These are phyloP conservation scores for Phoebastria nigripes DNA, from an alignment of 2,797 vertebrate species.

Conservation along the genomic window DNA sequence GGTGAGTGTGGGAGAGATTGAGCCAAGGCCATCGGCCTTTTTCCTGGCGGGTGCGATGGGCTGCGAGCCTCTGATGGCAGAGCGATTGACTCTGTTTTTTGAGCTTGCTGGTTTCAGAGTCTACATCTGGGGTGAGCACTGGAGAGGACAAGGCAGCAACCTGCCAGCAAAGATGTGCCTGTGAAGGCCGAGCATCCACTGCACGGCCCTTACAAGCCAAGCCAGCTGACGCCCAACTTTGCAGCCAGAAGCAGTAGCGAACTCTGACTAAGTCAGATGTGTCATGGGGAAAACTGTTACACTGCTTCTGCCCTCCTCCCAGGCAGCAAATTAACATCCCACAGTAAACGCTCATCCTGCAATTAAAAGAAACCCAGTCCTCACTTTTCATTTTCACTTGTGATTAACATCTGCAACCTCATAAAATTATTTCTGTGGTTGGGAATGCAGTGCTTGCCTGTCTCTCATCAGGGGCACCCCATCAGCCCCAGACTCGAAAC, in stretches of 20 bases:
- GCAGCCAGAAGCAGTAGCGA: background rate
- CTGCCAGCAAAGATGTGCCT: background rate
- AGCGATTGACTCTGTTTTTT: too few species aligned
- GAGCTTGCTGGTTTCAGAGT: background rate
- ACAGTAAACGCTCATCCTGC: background rate
- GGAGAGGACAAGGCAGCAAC: background rate
- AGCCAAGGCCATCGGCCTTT: rapidly evolving
- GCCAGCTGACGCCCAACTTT: background rate
- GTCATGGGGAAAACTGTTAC: background rate
- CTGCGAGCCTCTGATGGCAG: background rate
- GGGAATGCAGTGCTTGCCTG: background rate
- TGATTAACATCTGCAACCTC: slow-evolving; percentile 5
- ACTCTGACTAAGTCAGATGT: background rate
- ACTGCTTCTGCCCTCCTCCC: background rate
- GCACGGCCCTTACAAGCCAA: rapidly evolving
- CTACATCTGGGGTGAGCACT: too few species aligned
- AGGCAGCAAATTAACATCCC: background rate
- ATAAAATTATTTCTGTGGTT: background rate
- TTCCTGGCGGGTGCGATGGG: background rate
- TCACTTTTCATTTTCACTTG: background rate
- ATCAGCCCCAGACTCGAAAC: background rate
- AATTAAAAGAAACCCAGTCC: background rate
- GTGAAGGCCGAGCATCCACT: rapidly evolving
- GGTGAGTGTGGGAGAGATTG: rapidly evolving
- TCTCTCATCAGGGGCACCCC: background rate